phyloP scores from a whole-genome alignment of 1,140 invertebrate genomes.

The Neuroterus valhalla region DNA sequence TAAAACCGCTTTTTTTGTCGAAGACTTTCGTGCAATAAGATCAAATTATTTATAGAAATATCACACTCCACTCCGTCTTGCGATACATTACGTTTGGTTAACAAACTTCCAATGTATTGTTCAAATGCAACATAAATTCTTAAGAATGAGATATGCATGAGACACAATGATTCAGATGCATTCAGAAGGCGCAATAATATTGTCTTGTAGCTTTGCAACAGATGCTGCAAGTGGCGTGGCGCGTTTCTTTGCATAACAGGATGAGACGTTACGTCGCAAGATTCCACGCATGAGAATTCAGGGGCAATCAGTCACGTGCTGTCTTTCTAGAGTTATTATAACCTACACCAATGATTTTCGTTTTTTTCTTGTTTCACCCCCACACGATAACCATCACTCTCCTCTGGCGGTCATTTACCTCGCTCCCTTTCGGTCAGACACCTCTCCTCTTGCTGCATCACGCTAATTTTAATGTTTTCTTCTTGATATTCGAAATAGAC shows the following conservation, averaged over 20 bases:
- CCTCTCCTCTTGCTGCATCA: constrained; percentile 16
- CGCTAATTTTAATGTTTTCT: constrained; percentile 50
- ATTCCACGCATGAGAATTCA: background rate
- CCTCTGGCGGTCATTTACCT: constrained; percentile 22
- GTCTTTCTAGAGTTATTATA: background rate
- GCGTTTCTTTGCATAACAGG: constrained; percentile 1
- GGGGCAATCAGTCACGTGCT: constrained; percentile 25
- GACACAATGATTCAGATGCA: background rate
- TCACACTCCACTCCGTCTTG: no score
- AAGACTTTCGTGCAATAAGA: no score
- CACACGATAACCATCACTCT: constrained; percentile 3
- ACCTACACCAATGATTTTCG: constrained; percentile 15
- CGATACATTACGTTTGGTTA: no score
- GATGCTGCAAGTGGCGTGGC: background rate
- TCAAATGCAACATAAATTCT: no score
- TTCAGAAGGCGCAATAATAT: no score
- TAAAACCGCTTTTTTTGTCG: no score
- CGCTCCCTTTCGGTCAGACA: constrained; percentile 21
- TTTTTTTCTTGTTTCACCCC: constrained; percentile 9
- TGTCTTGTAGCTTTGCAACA: constrained; percentile 14
- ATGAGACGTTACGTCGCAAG: background rate
- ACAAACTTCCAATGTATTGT: no score
- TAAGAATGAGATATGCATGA: no score
- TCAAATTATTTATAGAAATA: no score
- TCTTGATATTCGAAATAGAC: constrained; percentile 46